phyloP scores from a whole-genome alignment of 1,140 invertebrate species.

The Panagrolaimus sp. region DNA sequence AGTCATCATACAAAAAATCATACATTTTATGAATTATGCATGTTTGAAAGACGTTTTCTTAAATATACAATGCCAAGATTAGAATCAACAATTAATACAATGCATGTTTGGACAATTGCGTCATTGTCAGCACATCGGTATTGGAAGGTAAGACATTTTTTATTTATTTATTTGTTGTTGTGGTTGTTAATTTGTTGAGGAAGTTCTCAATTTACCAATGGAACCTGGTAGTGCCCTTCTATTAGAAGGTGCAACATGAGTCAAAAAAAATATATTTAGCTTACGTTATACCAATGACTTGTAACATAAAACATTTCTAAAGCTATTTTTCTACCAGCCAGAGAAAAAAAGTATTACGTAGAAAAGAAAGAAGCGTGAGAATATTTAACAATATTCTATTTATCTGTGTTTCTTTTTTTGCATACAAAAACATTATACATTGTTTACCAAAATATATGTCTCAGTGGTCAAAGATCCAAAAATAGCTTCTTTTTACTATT shows the following conservation, averaged over 20 bases:
- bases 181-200: slow-evolving; percentile 1
- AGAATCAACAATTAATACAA: slow-evolving; percentile 46
- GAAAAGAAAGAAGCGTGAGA: not conserved
- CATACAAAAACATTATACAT: too few species aligned
- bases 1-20: slow-evolving; percentile 51
- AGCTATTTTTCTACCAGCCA: not conserved
- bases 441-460: too few species aligned
- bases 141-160: slow-evolving; percentile 48
- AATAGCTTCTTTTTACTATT: slow-evolving; percentile 22
- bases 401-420: not conserved
- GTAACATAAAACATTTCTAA: slow-evolving; percentile 1
- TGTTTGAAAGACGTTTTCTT: slow-evolving; percentile 55
- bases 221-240: too few species aligned
- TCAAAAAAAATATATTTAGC: too few species aligned
- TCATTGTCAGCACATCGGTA: slow-evolving; percentile 54
- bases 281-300: not conserved
- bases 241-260: too few species aligned
- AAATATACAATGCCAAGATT: slow-evolving; percentile 48
- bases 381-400: slow-evolving; percentile 3
- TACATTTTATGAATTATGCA: slow-evolving; percentile 52
- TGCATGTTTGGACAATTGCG: slow-evolving; percentile 58
- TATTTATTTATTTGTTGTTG: not conserved
- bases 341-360: not conserved
- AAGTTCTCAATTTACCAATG: not conserved
- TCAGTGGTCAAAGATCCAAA: too few species aligned